These are phyloP conservation scores for Planococcus citri DNA, from an alignment of 1,140 invertebrate genomes.

Conservation along the genomic window DNA sequence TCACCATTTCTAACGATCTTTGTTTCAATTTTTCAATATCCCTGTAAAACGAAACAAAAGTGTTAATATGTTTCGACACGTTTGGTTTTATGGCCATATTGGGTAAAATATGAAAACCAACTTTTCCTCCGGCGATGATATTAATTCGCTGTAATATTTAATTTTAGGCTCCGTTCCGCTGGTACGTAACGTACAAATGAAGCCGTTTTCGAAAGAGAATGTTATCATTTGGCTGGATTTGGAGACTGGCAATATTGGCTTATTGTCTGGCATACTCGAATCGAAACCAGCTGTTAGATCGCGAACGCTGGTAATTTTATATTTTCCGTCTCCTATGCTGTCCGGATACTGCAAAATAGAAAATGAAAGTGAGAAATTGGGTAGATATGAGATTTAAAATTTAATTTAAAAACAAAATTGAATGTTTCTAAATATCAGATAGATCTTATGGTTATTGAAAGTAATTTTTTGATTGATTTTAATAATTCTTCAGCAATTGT, in stretches of 20 bases:
- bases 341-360: conserved; percentile 57
- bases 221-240: conserved; percentile 90
- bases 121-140: conserved; percentile 49
- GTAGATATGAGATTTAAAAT: too few species aligned
- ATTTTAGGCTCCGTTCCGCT: conserved; percentile 98
- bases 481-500: too few species aligned
- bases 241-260: conserved; percentile 63
- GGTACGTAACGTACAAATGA: conserved; percentile 77
- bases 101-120: conserved; percentile 37
- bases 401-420: too few species aligned
- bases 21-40: conserved; percentile 47
- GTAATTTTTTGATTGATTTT: too few species aligned
- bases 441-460: too few species aligned
- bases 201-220: conserved; percentile 78
- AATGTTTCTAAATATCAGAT: background rate
- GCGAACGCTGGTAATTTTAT: conserved; percentile 57
- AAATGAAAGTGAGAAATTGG: background rate
- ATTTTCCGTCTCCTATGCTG: conserved; percentile 52
- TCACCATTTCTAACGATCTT: conserved; percentile 61
- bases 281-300: conserved; percentile 87
- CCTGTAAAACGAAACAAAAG: conserved; percentile 39
- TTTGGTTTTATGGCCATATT: too few species aligned
- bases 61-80: background rate
- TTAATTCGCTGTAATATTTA: conserved; percentile 92
- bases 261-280: conserved; percentile 53